Evolutionary conservation across 2,113 vertebrate species (phyloP).

Genomic region (Syrrhaptes paradoxus): DNA sequence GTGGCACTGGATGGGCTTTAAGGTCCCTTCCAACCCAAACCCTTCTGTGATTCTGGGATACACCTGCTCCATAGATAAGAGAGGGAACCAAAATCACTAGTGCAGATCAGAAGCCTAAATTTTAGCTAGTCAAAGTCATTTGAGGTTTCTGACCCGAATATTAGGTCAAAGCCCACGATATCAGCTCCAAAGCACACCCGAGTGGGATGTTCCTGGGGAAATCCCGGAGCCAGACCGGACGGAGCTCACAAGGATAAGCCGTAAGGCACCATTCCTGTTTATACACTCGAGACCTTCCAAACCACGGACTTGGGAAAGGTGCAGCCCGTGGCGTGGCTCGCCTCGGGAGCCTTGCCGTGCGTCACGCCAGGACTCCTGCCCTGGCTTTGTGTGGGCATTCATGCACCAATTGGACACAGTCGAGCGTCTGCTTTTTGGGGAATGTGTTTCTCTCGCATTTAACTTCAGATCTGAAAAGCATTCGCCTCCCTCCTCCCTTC

Average conservation of each 20-base stretch:
- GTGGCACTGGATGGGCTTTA: no score
- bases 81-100: not conserved
- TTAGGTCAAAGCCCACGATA: not conserved
- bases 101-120: not conserved
- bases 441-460: conserved; percentile 60
- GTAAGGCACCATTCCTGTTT: not conserved
- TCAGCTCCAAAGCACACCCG: not conserved
- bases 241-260: not conserved
- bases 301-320: not conserved
- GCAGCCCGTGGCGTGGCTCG: rapidly evolving
- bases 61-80: rapidly evolving
- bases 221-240: not conserved
- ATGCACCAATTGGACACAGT: conserved; percentile 33
- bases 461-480: conserved; percentile 54
- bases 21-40: no score
- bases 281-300: not conserved
- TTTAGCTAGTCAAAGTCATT: not conserved
- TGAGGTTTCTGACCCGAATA: not conserved
- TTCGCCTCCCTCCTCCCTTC: conserved; percentile 56
- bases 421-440: conserved; percentile 21
- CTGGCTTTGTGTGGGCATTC: conserved; percentile 37
- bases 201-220: not conserved
- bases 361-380: not conserved
- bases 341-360: not conserved
- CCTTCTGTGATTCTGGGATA: no score